phyloP scores from a whole-genome alignment of 2,113 vertebrate genomes.

The Macquaria australasica region DNA sequence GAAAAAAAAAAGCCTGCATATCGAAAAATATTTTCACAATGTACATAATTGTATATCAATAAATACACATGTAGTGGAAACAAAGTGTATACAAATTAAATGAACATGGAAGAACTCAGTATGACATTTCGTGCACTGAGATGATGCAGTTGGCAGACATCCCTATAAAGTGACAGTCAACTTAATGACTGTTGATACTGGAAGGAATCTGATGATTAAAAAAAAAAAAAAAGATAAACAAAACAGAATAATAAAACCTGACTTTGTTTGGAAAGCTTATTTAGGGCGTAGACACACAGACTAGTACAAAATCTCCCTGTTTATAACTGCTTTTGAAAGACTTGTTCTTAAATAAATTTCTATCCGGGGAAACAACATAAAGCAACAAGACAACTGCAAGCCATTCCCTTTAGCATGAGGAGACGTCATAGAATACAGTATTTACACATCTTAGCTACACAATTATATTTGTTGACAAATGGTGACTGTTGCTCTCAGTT shows the following conservation, averaged over 20 bases:
- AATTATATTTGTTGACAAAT: slow-evolving; percentile 33
- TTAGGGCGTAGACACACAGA: slow-evolving; percentile 59
- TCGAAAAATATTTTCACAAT: slow-evolving; percentile 63
- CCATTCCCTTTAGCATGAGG: slow-evolving; percentile 72
- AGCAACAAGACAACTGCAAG: slow-evolving; percentile 66
- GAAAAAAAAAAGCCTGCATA: slow-evolving; percentile 32
- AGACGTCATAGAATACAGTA: slow-evolving; percentile 62
- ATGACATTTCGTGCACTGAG: slow-evolving; percentile 45
- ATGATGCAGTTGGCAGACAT: slow-evolving; percentile 37
- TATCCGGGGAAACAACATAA: slow-evolving; percentile 77
- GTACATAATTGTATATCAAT: slow-evolving; percentile 71
- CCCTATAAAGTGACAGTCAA: slow-evolving; percentile 27
- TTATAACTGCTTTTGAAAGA: slow-evolving; percentile 56
- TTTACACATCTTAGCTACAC: slow-evolving; percentile 73
- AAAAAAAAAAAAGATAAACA: slow-evolving; percentile 61
- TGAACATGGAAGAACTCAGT: slow-evolving; percentile 58
- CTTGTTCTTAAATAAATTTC: slow-evolving; percentile 63
- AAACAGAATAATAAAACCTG: slow-evolving; percentile 67
- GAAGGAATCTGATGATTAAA: slow-evolving; percentile 63
- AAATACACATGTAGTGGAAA: slow-evolving; percentile 74
- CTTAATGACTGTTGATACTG: slow-evolving; percentile 51
- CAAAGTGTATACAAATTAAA: slow-evolving; percentile 63
- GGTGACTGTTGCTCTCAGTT: slow-evolving; percentile 39
- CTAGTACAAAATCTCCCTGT: slow-evolving; percentile 60
- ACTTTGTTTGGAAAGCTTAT: slow-evolving; percentile 78